Percentiles rank a stretch among this genome's conserved stretches.
These are phyloP conservation scores for Strigamia crassipes DNA, from an alignment of 2,888 invertebrate genomes.

Conservation along the genomic window DNA sequence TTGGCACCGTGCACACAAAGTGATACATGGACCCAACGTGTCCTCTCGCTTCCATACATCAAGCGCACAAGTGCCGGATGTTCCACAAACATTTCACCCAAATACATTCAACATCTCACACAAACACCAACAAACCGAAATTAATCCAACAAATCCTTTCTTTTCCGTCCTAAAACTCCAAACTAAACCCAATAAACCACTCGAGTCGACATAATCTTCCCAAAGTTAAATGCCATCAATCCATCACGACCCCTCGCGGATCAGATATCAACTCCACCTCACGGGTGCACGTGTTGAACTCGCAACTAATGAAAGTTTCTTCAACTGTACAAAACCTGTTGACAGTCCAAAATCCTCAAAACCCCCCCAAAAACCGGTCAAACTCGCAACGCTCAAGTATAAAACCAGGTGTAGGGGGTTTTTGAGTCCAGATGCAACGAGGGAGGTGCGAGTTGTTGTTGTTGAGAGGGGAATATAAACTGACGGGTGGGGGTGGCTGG, in stretches of 20 bases:
- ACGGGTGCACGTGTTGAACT: slow-evolving; percentile 25
- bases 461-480: slow-evolving; percentile 42
- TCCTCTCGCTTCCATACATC: slow-evolving; percentile 33
- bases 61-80: slow-evolving; percentile 18
- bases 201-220: background rate
- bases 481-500: slow-evolving; percentile 41
- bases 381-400: too few species aligned
- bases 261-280: background rate
- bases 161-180: too few species aligned
- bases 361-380: too few species aligned
- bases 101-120: background rate
- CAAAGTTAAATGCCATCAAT: background rate
- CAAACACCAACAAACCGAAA: background rate
- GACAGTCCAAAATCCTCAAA: slow-evolving; percentile 17
- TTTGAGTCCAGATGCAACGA: background rate
- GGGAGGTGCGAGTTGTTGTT: slow-evolving; percentile 38
- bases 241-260: slow-evolving; percentile 32
- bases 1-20: background rate
- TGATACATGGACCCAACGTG: slow-evolving; percentile 38
- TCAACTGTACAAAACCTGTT: slow-evolving; percentile 6
- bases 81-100: slow-evolving; percentile 2
- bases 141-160: background rate
- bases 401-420: too few species aligned
- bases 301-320: slow-evolving; percentile 33
- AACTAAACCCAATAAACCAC: background rate